Evolutionary conservation across 2,888 invertebrate species (phyloP).

Genomic region (Neria commutata): DNA sequence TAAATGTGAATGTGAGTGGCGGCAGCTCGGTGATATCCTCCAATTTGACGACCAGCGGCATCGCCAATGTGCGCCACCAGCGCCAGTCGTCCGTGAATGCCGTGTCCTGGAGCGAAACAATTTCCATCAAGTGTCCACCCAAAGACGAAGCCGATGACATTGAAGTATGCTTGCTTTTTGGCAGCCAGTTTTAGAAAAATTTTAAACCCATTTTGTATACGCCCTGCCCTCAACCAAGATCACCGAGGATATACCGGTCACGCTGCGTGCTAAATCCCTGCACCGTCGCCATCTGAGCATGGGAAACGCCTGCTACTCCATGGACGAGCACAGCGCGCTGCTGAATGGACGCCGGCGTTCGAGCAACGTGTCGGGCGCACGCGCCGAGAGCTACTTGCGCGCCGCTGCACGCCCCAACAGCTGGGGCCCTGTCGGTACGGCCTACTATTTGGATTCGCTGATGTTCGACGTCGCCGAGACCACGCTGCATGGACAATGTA

Average conservation of each 20-base stretch:
- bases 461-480: slow-evolving; percentile 78
- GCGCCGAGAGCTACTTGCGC: slow-evolving; percentile 44
- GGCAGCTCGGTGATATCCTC: slow-evolving; percentile 45
- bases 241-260: slow-evolving; percentile 47
- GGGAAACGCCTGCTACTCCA: slow-evolving; percentile 53
- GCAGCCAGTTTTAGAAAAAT: no score
- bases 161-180: no score
- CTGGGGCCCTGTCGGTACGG: slow-evolving; percentile 61
- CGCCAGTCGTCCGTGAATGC: slow-evolving; percentile 60
- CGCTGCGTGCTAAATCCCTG: slow-evolving; percentile 48
- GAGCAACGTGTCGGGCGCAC: slow-evolving; percentile 51
- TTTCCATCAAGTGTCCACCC: slow-evolving; percentile 51
- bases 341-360: slow-evolving; percentile 41
- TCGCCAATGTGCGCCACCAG: slow-evolving; percentile 42
- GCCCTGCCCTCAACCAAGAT: no score
- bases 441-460: slow-evolving; percentile 70
- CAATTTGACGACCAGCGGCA: slow-evolving; percentile 42
- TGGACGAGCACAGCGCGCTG: slow-evolving; percentile 44
- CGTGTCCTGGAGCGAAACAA: slow-evolving; percentile 62
- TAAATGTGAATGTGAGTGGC: slow-evolving; percentile 38
- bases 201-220: no score
- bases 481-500: slow-evolving; percentile 91
- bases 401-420: slow-evolving; percentile 52
- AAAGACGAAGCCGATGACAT: slow-evolving; percentile 24
- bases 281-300: slow-evolving; percentile 59